These are phyloP conservation scores for Sinocyclocheilus rhinocerous DNA, from an alignment of 2,113 vertebrate genomes.

Conservation along the genomic window DNA sequence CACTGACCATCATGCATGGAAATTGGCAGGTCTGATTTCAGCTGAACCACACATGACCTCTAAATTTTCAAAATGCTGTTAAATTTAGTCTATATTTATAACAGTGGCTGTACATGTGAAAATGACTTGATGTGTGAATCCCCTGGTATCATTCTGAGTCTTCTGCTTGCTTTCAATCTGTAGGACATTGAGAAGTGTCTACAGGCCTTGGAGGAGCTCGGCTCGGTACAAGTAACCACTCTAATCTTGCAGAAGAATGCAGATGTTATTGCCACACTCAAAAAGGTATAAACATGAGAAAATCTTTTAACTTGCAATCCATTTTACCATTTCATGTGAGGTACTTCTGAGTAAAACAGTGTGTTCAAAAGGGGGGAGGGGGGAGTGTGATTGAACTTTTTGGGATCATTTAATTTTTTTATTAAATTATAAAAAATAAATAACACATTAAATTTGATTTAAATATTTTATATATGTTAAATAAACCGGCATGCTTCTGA, in stretches of 20 bases:
- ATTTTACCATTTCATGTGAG: too few relatives aligned
- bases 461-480: too few relatives aligned
- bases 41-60: neutral
- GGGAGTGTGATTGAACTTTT: too few relatives aligned
- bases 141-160: neutral
- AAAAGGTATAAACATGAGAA: conserved; percentile 80
- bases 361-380: too few relatives aligned
- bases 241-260: conserved; percentile 97
- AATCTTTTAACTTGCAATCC: too few relatives aligned
- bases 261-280: conserved; percentile 92
- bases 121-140: neutral
- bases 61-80: neutral
- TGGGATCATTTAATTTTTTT: too few relatives aligned
- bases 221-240: conserved; percentile 89
- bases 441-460: neutral
- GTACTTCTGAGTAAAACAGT: too few relatives aligned
- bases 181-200: conserved; percentile 94
- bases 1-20: too few relatives aligned
- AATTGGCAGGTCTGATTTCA: too few relatives aligned
- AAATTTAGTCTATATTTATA: neutral
- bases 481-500: neutral
- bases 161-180: neutral
- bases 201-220: conserved; percentile 86
- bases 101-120: neutral
- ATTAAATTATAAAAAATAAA: too few relatives aligned